Evolutionary conservation across 2,888 invertebrate genomes (phyloP), one percentile per base, ranked within the genome.

Genomic region (Caenorhabditis sinica): DNA sequence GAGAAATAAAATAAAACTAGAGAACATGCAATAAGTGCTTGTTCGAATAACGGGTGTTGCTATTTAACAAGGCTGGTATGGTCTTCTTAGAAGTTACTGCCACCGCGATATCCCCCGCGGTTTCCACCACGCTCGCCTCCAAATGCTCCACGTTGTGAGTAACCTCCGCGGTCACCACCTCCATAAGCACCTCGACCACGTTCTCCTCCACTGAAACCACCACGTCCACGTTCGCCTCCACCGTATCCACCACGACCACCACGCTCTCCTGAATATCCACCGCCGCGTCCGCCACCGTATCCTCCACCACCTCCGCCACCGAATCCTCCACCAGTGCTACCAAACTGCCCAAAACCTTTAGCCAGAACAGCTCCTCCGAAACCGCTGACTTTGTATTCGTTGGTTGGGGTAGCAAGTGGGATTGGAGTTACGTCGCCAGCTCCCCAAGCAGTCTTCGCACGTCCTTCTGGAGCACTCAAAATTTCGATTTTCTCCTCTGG

Each of bases 321-420:
- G 53, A 51, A 68, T 36, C 45, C 56, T 20, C 51, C 28, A 13
- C 58, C 45, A 40, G 20, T 45, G 45, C 30, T 43, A 8, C 49
- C 61, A 1, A 45, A 36, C 20, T 30, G 33, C 17, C 73, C 73
- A 36, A 73, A 73, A 8, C 61, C 51, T 36, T 60, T 51, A 23
- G 73, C 73, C 33, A 73, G 9, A 1, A 11, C 36, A 30, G 73
- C 73, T 61, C 33, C 33, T 11, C 61, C 61, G 20, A 73, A 73
- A 8, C 73, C 73, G n/a, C 73, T 73, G 0, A 73, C 73, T 73
- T 73, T 61, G 51, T 51, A 73, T 1, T 45, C 49, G 20, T 61
- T 73, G 13, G 73, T 73, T 28, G 73, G 73, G 2, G 73, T 49
- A 23, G 73, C 61, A 15, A 73, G 33, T 9, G 51, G 49, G 4